These are phyloP conservation scores for Notamacropus eugenii DNA, from an alignment of 2,797 vertebrate genomes.

Conservation along the genomic window DNA sequence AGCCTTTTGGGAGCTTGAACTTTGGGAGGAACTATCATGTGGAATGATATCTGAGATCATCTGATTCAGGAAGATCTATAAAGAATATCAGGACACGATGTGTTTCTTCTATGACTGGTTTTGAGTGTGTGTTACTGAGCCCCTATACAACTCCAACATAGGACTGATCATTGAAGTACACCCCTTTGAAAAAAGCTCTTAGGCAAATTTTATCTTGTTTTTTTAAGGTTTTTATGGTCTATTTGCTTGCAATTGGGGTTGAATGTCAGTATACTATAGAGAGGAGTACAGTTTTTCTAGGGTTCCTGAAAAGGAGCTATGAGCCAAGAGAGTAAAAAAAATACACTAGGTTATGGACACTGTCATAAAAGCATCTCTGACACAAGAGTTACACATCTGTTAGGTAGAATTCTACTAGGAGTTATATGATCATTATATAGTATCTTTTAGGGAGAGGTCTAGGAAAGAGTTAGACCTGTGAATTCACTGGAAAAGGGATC, in stretches of 20 bases:
- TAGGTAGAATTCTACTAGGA: not conserved
- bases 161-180: not conserved
- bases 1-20: not conserved
- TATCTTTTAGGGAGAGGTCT: not conserved
- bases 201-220: not conserved
- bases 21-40: not conserved
- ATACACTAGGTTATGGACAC: not conserved
- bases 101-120: not conserved
- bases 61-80: not conserved
- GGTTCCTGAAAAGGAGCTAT: not conserved
- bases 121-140: not conserved
- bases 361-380: not conserved
- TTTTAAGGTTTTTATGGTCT: not conserved
- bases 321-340: not conserved
- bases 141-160: not conserved
- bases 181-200: not conserved
- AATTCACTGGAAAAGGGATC: not conserved
- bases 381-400: not conserved
- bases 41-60: not conserved
- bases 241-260: not conserved
- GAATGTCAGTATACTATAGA: not conserved
- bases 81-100: not conserved
- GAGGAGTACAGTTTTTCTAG: not conserved
- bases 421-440: not conserved
- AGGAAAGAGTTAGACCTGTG: not conserved